Percentiles rank a stretch among this genome's conserved stretches.
These are phyloP conservation scores for Muntiacus reevesi DNA, from an alignment of 2,113 vertebrate genomes.

Conservation along the genomic window DNA sequence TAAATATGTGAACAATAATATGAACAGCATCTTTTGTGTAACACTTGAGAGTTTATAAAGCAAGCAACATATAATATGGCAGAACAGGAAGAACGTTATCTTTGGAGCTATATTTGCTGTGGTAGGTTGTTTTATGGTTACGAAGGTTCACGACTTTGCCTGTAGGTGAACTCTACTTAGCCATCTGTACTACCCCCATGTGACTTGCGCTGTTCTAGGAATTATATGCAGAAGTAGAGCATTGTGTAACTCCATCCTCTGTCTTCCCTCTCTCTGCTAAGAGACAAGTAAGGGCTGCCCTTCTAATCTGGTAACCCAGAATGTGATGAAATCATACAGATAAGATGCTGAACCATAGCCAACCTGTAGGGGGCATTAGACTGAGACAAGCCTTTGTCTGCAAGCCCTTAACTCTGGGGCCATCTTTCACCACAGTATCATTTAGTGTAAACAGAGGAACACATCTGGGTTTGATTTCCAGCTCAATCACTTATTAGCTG, in stretches of 20 bases:
- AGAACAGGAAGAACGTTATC: not conserved
- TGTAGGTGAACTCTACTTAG: fast-evolving
- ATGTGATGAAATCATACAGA: not conserved
- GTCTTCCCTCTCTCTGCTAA: not conserved
- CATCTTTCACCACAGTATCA: not conserved
- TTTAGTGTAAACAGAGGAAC: not conserved
- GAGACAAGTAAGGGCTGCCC: not conserved
- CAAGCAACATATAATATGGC: not conserved
- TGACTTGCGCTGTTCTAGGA: not conserved
- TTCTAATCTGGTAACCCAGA: not conserved
- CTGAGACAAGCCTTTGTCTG: not conserved
- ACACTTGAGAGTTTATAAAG: not conserved
- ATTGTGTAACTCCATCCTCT: not conserved
- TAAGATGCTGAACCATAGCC: not conserved
- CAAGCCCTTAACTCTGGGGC: not conserved
- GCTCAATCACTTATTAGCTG: not conserved
- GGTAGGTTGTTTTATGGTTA: not conserved
- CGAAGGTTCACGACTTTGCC: not conserved
- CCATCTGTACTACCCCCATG: fast-evolving
- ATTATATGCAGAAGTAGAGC: not conserved
- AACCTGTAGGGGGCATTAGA: not conserved
- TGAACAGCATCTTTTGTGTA: not conserved
- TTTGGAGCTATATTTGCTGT: not conserved
- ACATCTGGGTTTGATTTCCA: not conserved
- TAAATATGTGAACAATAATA: not conserved